Evolutionary conservation across 2,888 invertebrate species (phyloP), one percentile per base, ranked within the genome.

Genomic region (Cremastobaeus sp.): DNA sequence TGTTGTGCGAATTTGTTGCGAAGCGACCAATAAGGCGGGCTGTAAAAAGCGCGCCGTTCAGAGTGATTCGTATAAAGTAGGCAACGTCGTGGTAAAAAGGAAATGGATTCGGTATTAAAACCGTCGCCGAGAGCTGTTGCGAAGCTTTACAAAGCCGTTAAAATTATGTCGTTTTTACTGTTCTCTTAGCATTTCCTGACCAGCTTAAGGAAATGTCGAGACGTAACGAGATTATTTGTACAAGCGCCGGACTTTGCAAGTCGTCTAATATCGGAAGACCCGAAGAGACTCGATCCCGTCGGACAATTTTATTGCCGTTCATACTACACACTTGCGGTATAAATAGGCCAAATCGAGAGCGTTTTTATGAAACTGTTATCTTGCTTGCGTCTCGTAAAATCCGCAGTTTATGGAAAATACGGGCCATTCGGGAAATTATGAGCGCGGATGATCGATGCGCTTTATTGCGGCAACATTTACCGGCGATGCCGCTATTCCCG

Each of bases 241-340:
- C 55, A 66, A 47, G 41, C 54, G 50, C 17, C 50, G 50, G 35
- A 39, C 59, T 59, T 59, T 59, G 20, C 66, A 18, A 48, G 66
- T 47, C 47, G 35, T 50, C 66, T 48, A 50, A 57, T n/a, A n/a
- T n/a, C 57, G 35, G 20, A 35, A 65, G 55, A 35, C 65, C 55
- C 41, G 43, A 57, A 57, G n/a, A n/a, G n/a, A n/a, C n/a, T 50
- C n/a, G 66, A 57, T 57, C 50, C 35, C 17, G 11, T 30, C 15
- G 64, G 28, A 25, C 47, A 65, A 47, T 55, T 65, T 65, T 65
- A 54, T 55, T 65, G 54, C 65, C 37, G 48, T 55, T 65, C 47
- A 66, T 64, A 57, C 34, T 32, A 48, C 15, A 25, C 50, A 50
- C 57, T 57, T 28, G n/a, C 43, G 50, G 57, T 66, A 66, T 57